Conservation (phyloP, 2,113 vertebrate species). For the Ranitomeya variabilis region DNA sequence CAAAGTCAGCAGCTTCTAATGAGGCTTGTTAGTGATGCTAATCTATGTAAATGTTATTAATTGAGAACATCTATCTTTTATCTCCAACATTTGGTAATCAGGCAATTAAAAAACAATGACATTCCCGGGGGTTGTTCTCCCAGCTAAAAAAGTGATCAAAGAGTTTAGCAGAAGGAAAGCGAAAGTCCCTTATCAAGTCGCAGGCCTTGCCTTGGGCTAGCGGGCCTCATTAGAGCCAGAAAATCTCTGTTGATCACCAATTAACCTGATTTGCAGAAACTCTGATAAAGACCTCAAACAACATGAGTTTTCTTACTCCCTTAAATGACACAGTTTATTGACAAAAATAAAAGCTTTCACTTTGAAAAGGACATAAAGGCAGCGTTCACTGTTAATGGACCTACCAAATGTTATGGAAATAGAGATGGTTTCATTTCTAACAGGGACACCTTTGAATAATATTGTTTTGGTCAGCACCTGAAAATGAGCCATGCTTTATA, state of each 20-base stretch:
- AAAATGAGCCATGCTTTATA: constrained; percentile 41
- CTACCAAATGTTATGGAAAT: constrained; percentile 63
- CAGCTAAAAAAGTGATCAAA: constrained; percentile 89
- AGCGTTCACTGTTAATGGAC: constrained; percentile 69
- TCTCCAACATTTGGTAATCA: constrained; percentile 93
- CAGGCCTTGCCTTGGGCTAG: constrained; percentile 86
- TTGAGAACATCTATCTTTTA: constrained; percentile 99
- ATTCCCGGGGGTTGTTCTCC: constrained; percentile 83
- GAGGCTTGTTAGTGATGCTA: constrained; percentile 98
- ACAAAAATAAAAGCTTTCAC: constrained; percentile 79
- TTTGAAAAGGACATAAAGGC: constrained; percentile 78
- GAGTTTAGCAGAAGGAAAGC: constrained; percentile 81
- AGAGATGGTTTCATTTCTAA: constrained; percentile 61
- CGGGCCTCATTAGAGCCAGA: constrained; percentile 92
- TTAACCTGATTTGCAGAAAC: constrained; percentile 97
- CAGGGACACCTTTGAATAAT: constrained; percentile 62
- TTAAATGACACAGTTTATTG: constrained; percentile 83
- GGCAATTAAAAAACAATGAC: constrained; percentile 99
- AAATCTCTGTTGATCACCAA: constrained; percentile 96
- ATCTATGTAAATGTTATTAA: constrained; percentile 99
- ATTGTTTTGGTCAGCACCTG: constrained; percentile 54
- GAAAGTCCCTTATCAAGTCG: constrained; percentile 85
- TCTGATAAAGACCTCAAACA: constrained; percentile 87
- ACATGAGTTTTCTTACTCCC: constrained; percentile 78
- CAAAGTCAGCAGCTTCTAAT: constrained; percentile 90